These are phyloP conservation scores for Sphaerolaimus hirsutus DNA, from an alignment of 2,888 invertebrate genomes.

Conservation along the genomic window DNA sequence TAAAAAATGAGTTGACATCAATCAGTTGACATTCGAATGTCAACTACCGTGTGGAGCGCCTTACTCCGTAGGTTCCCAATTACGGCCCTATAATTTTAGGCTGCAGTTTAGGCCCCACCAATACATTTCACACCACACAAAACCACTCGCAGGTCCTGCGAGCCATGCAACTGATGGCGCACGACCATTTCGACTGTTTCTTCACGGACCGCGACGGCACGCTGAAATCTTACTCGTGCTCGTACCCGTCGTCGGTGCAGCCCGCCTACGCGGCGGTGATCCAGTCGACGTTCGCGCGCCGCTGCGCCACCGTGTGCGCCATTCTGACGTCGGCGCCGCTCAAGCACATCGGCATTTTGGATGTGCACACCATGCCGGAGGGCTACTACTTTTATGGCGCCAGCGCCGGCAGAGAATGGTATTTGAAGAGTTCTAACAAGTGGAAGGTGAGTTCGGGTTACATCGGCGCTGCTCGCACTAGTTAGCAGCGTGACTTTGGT, in stretches of 20 bases:
- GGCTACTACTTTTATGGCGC: constrained; percentile 7
- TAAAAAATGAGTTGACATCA: too few species aligned
- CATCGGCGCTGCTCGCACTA: too few species aligned
- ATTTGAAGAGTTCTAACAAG: constrained; percentile 7
- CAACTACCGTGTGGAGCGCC: too few species aligned
- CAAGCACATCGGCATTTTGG: constrained; percentile 15
- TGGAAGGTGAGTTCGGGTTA: background rate
- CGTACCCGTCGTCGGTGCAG: constrained; percentile 21
- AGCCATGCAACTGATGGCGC: constrained; percentile 16
- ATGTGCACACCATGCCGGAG: constrained; percentile 16
- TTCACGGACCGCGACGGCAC: constrained; percentile 25
- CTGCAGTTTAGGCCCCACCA: too few species aligned
- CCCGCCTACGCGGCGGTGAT: constrained; percentile 25
- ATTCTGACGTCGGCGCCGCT: constrained; percentile 23
- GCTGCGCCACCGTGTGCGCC: constrained; percentile 23
- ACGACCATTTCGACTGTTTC: constrained; percentile 24
- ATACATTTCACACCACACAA: too few species aligned
- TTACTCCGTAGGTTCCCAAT: too few species aligned
- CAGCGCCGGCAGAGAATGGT: constrained; percentile 24
- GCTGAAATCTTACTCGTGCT: constrained; percentile 21
- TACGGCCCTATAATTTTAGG: too few species aligned
- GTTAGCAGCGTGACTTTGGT: background rate
- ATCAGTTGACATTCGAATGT: too few species aligned
- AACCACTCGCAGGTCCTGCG: too few species aligned
- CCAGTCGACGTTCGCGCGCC: constrained; percentile 21